Evolutionary conservation across 2,113 vertebrate genomes (phyloP).

Genomic region (Alligator sinensis): DNA sequence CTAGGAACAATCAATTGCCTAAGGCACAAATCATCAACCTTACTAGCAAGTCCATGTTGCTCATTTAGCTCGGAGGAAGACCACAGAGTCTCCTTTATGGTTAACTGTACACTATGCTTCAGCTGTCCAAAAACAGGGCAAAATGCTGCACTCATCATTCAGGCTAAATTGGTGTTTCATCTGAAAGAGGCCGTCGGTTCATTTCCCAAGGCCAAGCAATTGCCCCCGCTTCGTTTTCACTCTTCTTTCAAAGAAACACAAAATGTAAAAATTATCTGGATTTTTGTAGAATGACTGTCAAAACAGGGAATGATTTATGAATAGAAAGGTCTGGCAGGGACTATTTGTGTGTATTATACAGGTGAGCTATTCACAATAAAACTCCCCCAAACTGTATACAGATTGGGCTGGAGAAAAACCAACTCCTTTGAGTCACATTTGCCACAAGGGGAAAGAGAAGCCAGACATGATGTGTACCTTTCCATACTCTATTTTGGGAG

Average conservation of each 20-base stretch:
- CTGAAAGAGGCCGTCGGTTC: not conserved
- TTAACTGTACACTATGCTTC: not conserved
- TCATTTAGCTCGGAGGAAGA: fast-evolving
- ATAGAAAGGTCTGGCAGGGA: conserved; percentile 32
- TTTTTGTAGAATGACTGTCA: not conserved
- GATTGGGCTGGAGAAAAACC: conserved; percentile 76
- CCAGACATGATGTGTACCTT: conserved; percentile 86
- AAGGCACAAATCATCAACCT: not conserved
- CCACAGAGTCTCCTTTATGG: not conserved
- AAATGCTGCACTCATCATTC: not conserved
- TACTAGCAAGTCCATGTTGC: not conserved
- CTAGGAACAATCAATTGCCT: not conserved
- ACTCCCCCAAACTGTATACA: conserved; percentile 61
- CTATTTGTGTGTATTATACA: conserved; percentile 52
- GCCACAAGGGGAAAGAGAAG: conserved; percentile 76
- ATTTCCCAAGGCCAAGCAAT: not conserved
- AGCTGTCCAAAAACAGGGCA: not conserved
- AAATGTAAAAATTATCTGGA: not conserved
- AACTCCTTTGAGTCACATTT: conserved; percentile 85
- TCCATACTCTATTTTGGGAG: conserved; percentile 83
- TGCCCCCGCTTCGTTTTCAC: not conserved
- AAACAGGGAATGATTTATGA: conserved; percentile 31
- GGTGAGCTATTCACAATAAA: conserved; percentile 66
- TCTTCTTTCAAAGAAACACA: conserved; percentile 1
- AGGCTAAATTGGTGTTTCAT: fast-evolving